Evolutionary conservation across 2,888 invertebrate genomes (phyloP).

Genomic region (Eugnorisma glareosa): DNA sequence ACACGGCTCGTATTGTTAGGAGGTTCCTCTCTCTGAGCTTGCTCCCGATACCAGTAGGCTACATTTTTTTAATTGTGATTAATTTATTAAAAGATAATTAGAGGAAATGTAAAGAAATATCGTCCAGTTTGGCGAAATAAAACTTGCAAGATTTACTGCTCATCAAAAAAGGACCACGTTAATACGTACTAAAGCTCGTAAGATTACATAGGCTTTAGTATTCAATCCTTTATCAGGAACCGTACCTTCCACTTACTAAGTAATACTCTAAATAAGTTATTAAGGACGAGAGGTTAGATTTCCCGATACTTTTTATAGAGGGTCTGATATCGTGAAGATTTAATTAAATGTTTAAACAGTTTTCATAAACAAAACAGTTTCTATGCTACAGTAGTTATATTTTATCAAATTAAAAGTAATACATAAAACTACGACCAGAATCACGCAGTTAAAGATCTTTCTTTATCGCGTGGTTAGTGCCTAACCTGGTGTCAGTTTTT

Average conservation of each 20-base stretch:
- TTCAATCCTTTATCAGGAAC: neutral
- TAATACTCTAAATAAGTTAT: conserved; percentile 8
- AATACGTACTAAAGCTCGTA: neutral
- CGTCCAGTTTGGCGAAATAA: neutral
- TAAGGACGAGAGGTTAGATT: neutral
- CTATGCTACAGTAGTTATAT: neutral
- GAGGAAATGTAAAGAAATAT: neutral
- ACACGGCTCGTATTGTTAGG: too few relatives aligned
- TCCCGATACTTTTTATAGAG: neutral
- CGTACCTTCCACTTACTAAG: neutral
- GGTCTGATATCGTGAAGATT: neutral
- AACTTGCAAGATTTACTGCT: neutral
- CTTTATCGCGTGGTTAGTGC: too few relatives aligned
- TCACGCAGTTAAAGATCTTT: neutral
- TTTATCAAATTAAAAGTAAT: neutral
- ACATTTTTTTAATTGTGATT: too few relatives aligned
- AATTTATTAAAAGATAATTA: too few relatives aligned
- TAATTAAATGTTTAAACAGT: neutral
- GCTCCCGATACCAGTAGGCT: too few relatives aligned
- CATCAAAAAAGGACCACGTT: neutral
- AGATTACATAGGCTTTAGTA: neutral
- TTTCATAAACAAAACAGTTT: neutral
- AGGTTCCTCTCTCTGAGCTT: too few relatives aligned
- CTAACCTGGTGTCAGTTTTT: too few relatives aligned
- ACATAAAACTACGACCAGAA: neutral